Percentiles rank a stretch among this genome's conserved stretches.
These are phyloP conservation scores for Prorops nasuta DNA, from an alignment of 1,140 invertebrate species.

Conservation along the genomic window DNA sequence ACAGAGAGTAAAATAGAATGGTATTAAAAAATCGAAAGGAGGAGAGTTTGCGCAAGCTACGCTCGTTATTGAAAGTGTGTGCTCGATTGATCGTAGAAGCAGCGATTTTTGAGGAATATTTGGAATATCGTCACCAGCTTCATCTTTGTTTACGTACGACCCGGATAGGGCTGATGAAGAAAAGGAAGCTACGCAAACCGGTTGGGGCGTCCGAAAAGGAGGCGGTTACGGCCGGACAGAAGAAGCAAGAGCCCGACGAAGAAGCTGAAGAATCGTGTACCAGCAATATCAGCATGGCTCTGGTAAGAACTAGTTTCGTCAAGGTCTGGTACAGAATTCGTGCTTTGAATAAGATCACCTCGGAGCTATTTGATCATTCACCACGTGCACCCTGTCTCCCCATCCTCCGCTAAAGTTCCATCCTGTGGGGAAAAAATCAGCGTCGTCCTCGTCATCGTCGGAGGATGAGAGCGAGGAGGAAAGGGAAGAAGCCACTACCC, in stretches of 20 bases:
- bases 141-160: constrained; percentile 25
- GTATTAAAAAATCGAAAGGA: too few species aligned
- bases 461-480: constrained; percentile 21
- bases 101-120: too few species aligned
- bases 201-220: constrained; percentile 32
- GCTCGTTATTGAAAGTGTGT: too few species aligned
- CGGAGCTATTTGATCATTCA: constrained; percentile 30
- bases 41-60: too few species aligned
- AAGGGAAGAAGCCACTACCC: constrained; percentile 13
- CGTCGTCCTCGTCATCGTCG: constrained; percentile 11
- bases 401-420: constrained; percentile 21
- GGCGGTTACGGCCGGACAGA: constrained; percentile 26
- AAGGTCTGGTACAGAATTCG: constrained; percentile 46
- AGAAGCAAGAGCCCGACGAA: constrained; percentile 7
- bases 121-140: too few species aligned
- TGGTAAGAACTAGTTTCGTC: constrained; percentile 46
- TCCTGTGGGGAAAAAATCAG: constrained; percentile 31
- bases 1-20: constrained; percentile 5
- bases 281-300: constrained; percentile 22
- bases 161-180: constrained; percentile 36
- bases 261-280: constrained; percentile 16
- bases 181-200: constrained; percentile 33
- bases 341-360: constrained; percentile 39
- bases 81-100: too few species aligned
- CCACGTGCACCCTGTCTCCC: constrained; percentile 6